Evolutionary conservation across 35 echinoderm and acorn worm species (phyloP).

Genomic region (Apostichopus parvimensis): DNA sequence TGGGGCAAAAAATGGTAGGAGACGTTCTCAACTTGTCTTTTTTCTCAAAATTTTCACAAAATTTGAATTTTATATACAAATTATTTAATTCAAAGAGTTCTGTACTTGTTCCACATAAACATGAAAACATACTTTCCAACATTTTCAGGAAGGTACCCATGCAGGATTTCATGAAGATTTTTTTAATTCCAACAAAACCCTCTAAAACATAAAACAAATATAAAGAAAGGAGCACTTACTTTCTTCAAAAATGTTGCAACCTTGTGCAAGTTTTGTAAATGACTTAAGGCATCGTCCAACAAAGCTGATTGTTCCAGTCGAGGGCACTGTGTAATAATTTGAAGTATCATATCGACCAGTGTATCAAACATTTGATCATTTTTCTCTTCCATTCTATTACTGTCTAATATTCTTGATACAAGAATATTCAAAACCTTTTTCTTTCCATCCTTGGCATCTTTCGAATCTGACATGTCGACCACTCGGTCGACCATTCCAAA

Average conservation of each 20-base stretch:
- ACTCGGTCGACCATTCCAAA: neutral
- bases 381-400: neutral
- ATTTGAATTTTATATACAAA: too few relatives aligned
- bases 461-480: neutral
- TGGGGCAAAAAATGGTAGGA: too few relatives aligned
- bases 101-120: too few relatives aligned
- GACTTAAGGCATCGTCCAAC: slow-evolving; percentile 14
- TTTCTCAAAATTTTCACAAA: too few relatives aligned
- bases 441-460: neutral
- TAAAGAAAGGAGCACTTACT: neutral
- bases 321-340: slow-evolving; percentile 22
- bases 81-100: too few relatives aligned
- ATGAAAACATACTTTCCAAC: too few relatives aligned
- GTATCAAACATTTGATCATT: slow-evolving; percentile 4
- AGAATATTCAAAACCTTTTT: slow-evolving; percentile 14
- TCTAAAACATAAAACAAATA: too few relatives aligned
- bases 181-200: too few relatives aligned
- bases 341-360: slow-evolving; percentile 5
- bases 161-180: too few relatives aligned
- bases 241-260: slow-evolving; percentile 11
- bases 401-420: slow-evolving; percentile 13
- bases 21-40: too few relatives aligned
- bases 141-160: too few relatives aligned
- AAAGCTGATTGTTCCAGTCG: slow-evolving; percentile 24
- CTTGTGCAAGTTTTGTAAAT: slow-evolving; percentile 14